Evolutionary conservation across 2,888 invertebrate genomes (phyloP).

Genomic region (Lithosia quadra): DNA sequence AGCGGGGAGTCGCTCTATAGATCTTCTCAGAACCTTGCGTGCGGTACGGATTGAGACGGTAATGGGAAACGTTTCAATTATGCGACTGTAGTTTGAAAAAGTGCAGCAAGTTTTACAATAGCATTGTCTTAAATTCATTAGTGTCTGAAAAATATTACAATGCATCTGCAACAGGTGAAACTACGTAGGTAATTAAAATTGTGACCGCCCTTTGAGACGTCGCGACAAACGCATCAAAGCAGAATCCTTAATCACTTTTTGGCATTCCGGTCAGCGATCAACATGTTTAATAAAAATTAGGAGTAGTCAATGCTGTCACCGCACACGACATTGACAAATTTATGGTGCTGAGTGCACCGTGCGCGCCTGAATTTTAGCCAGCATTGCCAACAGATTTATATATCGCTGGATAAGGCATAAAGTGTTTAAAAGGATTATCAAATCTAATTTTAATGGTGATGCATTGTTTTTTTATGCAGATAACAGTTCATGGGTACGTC

Average conservation of each 20-base stretch:
- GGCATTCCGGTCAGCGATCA: constrained; percentile 63
- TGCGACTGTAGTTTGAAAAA: constrained; percentile 43
- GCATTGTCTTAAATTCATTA: background rate
- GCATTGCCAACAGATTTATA: constrained; percentile 44
- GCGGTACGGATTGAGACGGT: constrained; percentile 77
- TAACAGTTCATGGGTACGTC: constrained; percentile 11
- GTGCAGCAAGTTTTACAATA: constrained; percentile 9
- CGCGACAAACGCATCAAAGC: constrained; percentile 34
- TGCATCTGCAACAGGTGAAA: background rate
- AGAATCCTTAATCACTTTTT: constrained; percentile 46
- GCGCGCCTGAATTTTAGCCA: constrained; percentile 54
- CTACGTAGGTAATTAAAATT: constrained; percentile 10
- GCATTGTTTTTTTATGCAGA: constrained; percentile 18
- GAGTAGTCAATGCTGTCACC: constrained; percentile 55
- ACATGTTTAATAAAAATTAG: constrained; percentile 61
- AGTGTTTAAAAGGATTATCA: constrained; percentile 23
- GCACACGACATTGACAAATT: constrained; percentile 73
- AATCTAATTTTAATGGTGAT: constrained; percentile 9
- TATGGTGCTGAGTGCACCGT: constrained; percentile 57
- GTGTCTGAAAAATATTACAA: background rate
- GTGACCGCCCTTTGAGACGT: background rate
- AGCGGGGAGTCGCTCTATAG: constrained; percentile 78
- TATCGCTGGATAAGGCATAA: constrained; percentile 45
- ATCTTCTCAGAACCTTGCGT: constrained; percentile 81
- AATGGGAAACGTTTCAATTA: constrained; percentile 75